Percentiles rank a stretch among this genome's conserved stretches.
Conservation (phyloP, 2,113 vertebrate genomes). For the Cinclus mexicanus region DNA sequence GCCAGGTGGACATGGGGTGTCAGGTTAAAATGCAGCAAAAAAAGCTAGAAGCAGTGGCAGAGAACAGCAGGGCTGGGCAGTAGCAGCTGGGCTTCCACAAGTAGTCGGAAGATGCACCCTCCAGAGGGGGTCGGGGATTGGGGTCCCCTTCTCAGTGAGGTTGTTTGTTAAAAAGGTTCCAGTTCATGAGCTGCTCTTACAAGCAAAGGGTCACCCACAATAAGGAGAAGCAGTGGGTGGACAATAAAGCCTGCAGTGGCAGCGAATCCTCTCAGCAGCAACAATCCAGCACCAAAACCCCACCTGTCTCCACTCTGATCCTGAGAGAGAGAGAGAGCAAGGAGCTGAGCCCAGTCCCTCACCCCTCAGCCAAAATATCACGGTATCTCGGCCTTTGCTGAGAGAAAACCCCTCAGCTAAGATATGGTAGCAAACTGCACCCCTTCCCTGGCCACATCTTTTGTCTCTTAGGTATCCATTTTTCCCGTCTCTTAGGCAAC, state of each 20-base stretch:
- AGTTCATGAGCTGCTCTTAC: neutral
- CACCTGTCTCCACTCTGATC: neutral
- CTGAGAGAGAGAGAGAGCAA: neutral
- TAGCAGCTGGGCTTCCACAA: neutral
- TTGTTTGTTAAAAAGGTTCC: neutral
- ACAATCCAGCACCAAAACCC: neutral
- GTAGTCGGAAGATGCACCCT: neutral
- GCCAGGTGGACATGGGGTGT: neutral
- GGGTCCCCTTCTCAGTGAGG: neutral
- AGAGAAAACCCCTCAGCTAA: neutral
- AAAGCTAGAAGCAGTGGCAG: neutral
- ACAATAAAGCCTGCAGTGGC: neutral
- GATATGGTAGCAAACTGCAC: too few species aligned
- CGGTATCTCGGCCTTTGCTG: neutral
- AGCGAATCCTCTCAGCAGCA: neutral
- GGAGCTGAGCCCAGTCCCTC: neutral
- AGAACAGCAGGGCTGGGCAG: neutral
- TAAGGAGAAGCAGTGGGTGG: neutral
- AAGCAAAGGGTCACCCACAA: neutral
- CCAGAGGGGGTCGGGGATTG: neutral
- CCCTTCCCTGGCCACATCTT: neutral
- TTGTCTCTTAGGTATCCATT: neutral
- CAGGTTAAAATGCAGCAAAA: neutral
- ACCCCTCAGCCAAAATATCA: neutral
- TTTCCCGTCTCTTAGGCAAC: neutral